A percentile compares a stretch with the other conserved stretches of the same genome.
These are phyloP conservation scores for Chymomyza amoena DNA, from an alignment of 2,888 invertebrate genomes.

Conservation along the genomic window DNA sequence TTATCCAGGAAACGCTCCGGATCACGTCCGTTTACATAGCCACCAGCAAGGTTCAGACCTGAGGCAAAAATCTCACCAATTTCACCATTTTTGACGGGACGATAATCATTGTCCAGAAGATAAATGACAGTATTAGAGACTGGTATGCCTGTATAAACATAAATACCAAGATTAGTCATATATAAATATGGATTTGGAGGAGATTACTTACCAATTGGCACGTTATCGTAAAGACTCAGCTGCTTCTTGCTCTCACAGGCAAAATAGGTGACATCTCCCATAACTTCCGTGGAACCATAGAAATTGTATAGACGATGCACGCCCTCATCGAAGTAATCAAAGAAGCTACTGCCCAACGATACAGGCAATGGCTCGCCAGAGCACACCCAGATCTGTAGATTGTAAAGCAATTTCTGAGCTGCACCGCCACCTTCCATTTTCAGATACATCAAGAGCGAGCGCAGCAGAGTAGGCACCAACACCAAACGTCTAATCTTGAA, in stretches of 20 bases:
- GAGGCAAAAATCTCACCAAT: slow-evolving; percentile 91
- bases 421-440: slow-evolving; percentile 79
- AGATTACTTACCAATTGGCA: slow-evolving; percentile 87
- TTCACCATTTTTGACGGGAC: slow-evolving; percentile 85
- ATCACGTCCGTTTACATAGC: slow-evolving; percentile 88
- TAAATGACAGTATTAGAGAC: slow-evolving; percentile 90
- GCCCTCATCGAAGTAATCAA: slow-evolving; percentile 84
- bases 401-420: slow-evolving; percentile 80
- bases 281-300: slow-evolving; percentile 94
- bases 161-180: not conserved
- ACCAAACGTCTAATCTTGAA: slow-evolving; percentile 90
- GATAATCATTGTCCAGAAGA: slow-evolving; percentile 86
- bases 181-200: too few relatives aligned
- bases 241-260: slow-evolving; percentile 83
- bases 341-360: slow-evolving; percentile 87
- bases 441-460: slow-evolving; percentile 87
- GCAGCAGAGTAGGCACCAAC: slow-evolving; percentile 90
- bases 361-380: slow-evolving; percentile 90
- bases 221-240: slow-evolving; percentile 83
- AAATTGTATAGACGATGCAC: slow-evolving; percentile 88
- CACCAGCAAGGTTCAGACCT: slow-evolving; percentile 88
- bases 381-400: slow-evolving; percentile 89
- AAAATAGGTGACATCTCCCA: slow-evolving; percentile 93
- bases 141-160: slow-evolving; percentile 82
- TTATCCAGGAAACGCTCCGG: slow-evolving; percentile 87